Evolutionary conservation across 2,888 invertebrate species (phyloP).

Genomic region (Drosophila paucipuncta): DNA sequence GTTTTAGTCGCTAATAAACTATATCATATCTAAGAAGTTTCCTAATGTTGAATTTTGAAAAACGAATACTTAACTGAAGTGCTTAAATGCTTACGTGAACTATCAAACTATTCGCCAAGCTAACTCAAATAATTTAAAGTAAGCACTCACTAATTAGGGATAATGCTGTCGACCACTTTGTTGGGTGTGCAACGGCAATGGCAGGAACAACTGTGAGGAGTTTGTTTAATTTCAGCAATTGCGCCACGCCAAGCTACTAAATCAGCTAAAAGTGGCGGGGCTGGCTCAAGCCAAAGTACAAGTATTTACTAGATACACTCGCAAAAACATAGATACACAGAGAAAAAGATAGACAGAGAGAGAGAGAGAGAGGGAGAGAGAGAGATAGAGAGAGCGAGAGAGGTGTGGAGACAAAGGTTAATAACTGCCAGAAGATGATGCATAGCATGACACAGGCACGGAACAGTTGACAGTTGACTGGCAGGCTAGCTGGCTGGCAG

Average conservation of each 20-base stretch:
- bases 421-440: constrained; percentile 81
- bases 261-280: constrained; percentile 53
- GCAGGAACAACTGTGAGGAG: constrained; percentile 20
- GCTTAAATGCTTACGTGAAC: background rate
- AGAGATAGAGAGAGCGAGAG: background rate
- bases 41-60: background rate
- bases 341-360: background rate
- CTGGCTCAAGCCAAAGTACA: constrained; percentile 43
- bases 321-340: constrained; percentile 7
- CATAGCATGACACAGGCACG: constrained; percentile 76
- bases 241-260: constrained; percentile 56
- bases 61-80: no score
- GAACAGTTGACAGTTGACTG: constrained; percentile 78
- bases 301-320: constrained; percentile 49
- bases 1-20: background rate
- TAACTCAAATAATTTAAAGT: background rate
- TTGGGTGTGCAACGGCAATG: constrained; percentile 24
- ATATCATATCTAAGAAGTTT: background rate
- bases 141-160: constrained; percentile 3
- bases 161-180: constrained; percentile 38
- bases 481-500: constrained; percentile 53
- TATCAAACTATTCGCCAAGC: background rate
- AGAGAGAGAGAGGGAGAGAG: constrained; percentile 3
- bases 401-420: constrained; percentile 65
- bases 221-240: constrained; percentile 69